phyloP scores from a whole-genome alignment of 2,113 vertebrate genomes.

The Apodemus speciosus region DNA sequence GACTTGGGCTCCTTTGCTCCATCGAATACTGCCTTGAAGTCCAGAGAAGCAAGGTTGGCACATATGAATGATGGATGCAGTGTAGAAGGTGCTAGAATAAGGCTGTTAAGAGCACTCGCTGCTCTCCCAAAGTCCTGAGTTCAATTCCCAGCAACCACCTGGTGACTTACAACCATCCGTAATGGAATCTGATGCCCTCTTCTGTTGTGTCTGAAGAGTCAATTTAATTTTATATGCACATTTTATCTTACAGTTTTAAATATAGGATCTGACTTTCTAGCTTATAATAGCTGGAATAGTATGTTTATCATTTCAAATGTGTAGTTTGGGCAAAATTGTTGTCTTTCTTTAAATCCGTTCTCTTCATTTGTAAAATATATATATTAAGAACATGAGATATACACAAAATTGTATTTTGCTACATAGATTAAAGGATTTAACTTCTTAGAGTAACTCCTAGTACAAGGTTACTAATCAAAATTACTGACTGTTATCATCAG shows the following conservation, averaged over 20 bases:
- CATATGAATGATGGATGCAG: rapidly evolving
- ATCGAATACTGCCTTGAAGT: not conserved
- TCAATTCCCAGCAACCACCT: no score
- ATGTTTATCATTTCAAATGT: not conserved
- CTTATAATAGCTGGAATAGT: not conserved
- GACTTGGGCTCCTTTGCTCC: not conserved
- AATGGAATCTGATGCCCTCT: no score
- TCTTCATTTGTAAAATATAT: not conserved
- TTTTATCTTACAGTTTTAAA: constrained; percentile 4
- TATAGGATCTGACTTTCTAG: not conserved
- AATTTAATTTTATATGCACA: not conserved
- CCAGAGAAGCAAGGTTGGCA: not conserved
- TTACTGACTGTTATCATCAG: not conserved
- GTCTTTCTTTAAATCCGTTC: constrained; percentile 12
- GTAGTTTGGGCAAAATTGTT: not conserved
- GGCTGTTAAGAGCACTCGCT: no score
- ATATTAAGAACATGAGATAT: not conserved
- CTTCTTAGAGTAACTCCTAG: not conserved
- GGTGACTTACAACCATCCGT: no score
- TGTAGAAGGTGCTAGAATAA: not conserved
- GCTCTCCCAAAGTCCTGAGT: no score
- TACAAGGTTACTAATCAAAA: not conserved
- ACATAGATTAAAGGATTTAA: not conserved
- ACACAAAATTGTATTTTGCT: not conserved
- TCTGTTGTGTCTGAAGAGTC: no score